A percentile compares a stretch with the other conserved stretches of the same genome.
phyloP scores from a whole-genome alignment of 2,797 vertebrate genomes.

The Gobio occitaniae region DNA sequence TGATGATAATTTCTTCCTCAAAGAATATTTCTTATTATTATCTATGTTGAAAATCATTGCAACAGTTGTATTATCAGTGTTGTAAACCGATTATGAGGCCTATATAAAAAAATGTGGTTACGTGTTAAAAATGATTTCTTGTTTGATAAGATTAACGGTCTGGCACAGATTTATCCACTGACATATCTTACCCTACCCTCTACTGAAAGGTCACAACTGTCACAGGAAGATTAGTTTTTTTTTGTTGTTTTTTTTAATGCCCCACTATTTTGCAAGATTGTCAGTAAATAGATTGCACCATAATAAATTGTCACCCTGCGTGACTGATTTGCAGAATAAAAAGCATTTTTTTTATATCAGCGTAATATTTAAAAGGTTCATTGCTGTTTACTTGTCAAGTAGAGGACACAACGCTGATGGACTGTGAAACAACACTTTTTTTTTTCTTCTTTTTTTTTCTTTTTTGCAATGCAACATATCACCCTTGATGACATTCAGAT shows the following conservation, averaged over 20 bases:
- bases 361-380: conserved; percentile 4
- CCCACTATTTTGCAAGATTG: background rate
- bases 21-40: background rate
- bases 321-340: conserved; percentile 26
- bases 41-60: background rate
- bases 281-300: conserved; percentile 21
- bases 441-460: background rate
- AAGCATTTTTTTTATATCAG: background rate
- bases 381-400: conserved; percentile 8
- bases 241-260: background rate
- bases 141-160: background rate
- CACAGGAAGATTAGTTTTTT: background rate
- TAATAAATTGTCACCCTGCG: background rate
- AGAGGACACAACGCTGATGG: background rate
- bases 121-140: background rate
- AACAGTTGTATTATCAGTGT: background rate
- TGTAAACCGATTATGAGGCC: background rate
- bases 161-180: background rate
- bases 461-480: background rate
- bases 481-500: conserved; percentile 1
- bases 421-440: background rate
- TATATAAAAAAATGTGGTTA: background rate
- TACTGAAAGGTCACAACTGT: background rate
- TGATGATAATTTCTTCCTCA: background rate
- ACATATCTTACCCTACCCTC: background rate